Conservation (phyloP, 1,140 invertebrate genomes). For the Leptinotarsa texana region DNA sequence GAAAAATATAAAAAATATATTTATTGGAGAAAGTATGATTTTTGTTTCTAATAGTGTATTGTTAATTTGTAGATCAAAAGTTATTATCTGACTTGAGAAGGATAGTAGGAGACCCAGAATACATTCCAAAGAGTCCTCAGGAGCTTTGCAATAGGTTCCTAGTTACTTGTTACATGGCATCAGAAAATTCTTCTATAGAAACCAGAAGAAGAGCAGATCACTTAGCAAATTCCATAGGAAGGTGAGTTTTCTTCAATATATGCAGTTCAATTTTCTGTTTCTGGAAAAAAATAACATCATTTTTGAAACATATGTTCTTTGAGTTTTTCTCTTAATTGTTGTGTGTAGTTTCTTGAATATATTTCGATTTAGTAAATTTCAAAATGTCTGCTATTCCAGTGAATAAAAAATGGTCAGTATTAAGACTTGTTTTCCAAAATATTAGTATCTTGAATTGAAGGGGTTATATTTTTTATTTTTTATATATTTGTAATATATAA, state of each 20-base stretch:
- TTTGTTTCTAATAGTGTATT: background rate
- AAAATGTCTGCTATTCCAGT: background rate
- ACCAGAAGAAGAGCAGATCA: slow-evolving; percentile 81
- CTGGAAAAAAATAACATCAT: background rate
- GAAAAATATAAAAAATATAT: background rate
- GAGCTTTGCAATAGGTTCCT: slow-evolving; percentile 87
- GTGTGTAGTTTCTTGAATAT: background rate
- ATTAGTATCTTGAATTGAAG: no score
- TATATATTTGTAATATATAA: no score
- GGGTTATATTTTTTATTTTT: no score
- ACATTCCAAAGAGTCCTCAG: slow-evolving; percentile 79
- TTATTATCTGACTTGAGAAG: slow-evolving; percentile 83
- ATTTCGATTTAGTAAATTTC: background rate
- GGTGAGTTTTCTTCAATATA: slow-evolving; percentile 53
- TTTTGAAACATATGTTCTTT: background rate
- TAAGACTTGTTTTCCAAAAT: no score
- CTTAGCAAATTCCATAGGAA: slow-evolving; percentile 76
- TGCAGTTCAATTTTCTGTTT: background rate
- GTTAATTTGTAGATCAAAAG: slow-evolving; percentile 65
- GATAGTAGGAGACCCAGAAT: slow-evolving; percentile 83
- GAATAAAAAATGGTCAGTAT: no score
- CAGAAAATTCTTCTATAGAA: slow-evolving; percentile 91
- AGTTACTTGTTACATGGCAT: slow-evolving; percentile 97
- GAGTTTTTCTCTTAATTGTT: background rate
- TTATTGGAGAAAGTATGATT: background rate